Base-by-base conservation (phyloP, 2,113 vertebrate genomes). In the Sinosuthora webbiana region DNA sequence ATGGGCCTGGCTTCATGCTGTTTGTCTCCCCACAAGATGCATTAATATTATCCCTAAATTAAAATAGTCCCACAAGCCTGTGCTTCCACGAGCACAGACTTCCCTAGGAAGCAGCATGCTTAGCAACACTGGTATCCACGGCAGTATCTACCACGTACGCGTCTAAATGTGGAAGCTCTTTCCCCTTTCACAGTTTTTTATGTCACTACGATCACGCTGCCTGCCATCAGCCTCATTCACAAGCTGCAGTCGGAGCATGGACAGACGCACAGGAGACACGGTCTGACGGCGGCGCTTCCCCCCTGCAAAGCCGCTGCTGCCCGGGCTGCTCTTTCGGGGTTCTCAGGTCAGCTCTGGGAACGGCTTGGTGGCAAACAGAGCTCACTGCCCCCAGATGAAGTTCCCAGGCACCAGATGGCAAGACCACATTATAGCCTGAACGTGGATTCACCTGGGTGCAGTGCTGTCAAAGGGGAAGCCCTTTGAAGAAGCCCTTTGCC, bases 81-180 rank as follows among this genome's bases (percentile, higher is more conserved):
- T 69, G 45, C 45, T 85, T 96, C 55, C 79, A 83, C 15, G 45
- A 77, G 59, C 67, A 33, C 42, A 80, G 70, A 73, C 77, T 93
- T 96, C 78, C 62, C 70, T 57, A 44, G 84, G 87, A 94, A 91
- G 85, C 75, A 85, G 55, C 57, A 80, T 9, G 25, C 95, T 80
- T 88, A 93, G 95, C 90, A 96, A 85, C 92, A 56, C 45, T 44
- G 87, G 94, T 91, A 90, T 85, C 92, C 82, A 87, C 10, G 39
- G 57, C 75, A 87, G 44, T 79, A 85, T 44, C 57, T 83, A 45
- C 57, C 70, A 76, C 52, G 44, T 53, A 76, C 0, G 4, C 83
- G 64, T 74, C 74, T 93, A 96, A 95, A 95, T 83, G 85, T 60
- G 49, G 90, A 90, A 97, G 62, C 65, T 76, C 22, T 65, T 69